phyloP scores from a whole-genome alignment of 2,113 vertebrate genomes.

The Rhizomys pruinosus region DNA sequence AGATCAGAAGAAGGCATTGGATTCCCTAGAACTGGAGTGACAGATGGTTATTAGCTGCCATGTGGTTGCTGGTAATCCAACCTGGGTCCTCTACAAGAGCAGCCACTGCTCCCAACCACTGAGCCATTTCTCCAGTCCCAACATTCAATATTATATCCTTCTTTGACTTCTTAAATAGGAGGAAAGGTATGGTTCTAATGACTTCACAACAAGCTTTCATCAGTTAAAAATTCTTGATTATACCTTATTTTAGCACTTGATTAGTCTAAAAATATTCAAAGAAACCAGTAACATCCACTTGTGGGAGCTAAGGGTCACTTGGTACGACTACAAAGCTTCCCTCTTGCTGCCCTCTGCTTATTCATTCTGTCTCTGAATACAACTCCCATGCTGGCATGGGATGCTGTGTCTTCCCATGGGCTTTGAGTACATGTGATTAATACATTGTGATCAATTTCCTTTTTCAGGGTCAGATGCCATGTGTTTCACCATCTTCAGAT shows the following conservation, averaged over 20 bases:
- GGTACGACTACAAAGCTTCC: background rate
- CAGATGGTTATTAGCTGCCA: too few species aligned
- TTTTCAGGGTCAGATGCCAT: background rate
- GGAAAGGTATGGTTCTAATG: background rate
- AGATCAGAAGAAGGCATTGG: too few species aligned
- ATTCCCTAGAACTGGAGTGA: too few species aligned
- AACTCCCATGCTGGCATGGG: background rate
- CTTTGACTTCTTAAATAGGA: conserved; percentile 12
- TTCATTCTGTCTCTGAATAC: conserved; percentile 8
- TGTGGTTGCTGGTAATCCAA: too few species aligned
- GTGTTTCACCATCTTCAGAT: background rate
- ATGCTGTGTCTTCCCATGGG: background rate
- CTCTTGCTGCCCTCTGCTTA: background rate
- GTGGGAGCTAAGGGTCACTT: background rate
- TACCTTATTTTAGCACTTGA: background rate
- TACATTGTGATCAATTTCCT: background rate
- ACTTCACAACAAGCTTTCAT: background rate
- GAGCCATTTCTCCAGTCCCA: too few species aligned
- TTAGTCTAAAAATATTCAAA: conserved; percentile 24
- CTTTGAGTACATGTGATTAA: background rate
- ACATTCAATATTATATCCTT: background rate
- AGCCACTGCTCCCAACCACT: too few species aligned
- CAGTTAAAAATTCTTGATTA: conserved; percentile 51
- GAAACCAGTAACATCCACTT: background rate
- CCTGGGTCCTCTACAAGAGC: too few species aligned